These are phyloP conservation scores for Otolemur crassicaudatus DNA, from an alignment of 2,797 vertebrate genomes.

Conservation along the genomic window DNA sequence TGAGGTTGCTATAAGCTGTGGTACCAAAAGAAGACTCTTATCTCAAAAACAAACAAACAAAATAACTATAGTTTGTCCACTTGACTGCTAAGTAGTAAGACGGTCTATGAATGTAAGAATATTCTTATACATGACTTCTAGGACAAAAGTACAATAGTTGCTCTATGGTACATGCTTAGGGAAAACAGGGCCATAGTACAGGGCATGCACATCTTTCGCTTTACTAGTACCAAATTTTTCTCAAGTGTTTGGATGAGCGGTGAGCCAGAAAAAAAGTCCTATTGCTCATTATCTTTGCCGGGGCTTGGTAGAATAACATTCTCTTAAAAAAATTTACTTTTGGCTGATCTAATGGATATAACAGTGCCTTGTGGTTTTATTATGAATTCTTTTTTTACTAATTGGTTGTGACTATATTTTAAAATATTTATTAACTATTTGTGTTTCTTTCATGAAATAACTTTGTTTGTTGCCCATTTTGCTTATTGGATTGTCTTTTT, in stretches of 20 bases:
- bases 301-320: neutral
- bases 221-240: neutral
- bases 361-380: neutral
- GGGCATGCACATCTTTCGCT: neutral
- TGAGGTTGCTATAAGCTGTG: too few relatives aligned
- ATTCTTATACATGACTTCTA: neutral
- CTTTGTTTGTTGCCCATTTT: neutral
- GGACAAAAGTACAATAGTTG: conserved; percentile 20
- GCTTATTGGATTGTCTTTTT: neutral
- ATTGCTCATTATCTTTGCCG: neutral
- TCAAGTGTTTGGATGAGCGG: neutral
- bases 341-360: neutral
- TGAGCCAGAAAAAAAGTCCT: neutral
- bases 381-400: neutral
- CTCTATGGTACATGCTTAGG: neutral
- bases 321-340: neutral
- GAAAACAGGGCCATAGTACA: neutral
- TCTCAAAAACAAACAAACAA: too few relatives aligned
- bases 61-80: neutral
- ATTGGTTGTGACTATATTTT: neutral
- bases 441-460: conserved; percentile 38
- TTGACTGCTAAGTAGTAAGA: neutral
- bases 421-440: conserved; percentile 38
- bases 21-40: too few relatives aligned
- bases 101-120: neutral